A percentile compares a stretch with the other conserved stretches of the same genome.
Conservation (phyloP, 1,140 invertebrate species). For the Globodera rostochiensis region DNA sequence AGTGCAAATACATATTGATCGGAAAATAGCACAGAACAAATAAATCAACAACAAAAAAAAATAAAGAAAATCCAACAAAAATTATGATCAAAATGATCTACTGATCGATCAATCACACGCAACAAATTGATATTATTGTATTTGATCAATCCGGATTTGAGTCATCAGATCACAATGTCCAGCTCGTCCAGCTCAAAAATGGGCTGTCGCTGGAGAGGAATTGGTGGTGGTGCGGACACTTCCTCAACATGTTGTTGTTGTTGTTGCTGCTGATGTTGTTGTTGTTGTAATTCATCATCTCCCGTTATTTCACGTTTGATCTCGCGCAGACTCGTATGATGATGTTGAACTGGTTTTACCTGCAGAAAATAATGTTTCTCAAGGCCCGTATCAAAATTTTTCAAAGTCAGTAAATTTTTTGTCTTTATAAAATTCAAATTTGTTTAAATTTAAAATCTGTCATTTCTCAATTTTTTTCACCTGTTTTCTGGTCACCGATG, state of each 20-base stretch:
- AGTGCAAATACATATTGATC: background rate
- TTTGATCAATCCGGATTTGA: too few species aligned
- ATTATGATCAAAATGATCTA: background rate
- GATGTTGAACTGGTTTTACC: background rate
- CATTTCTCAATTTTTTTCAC: background rate
- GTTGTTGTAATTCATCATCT: background rate
- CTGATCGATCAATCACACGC: too few species aligned
- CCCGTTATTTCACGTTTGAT: slow-evolving; percentile 1
- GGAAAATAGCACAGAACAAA: background rate
- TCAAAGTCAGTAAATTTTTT: too few species aligned
- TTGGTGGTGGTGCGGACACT: background rate
- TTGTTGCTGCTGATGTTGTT: too few species aligned
- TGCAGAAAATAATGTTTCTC: too few species aligned
- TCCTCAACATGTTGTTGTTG: slow-evolving; percentile 4
- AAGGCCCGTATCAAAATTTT: too few species aligned
- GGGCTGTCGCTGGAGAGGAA: slow-evolving; percentile 14
- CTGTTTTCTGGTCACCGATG: background rate
- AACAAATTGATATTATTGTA: too few species aligned
- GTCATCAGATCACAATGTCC: slow-evolving; percentile 14
- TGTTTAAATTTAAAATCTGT: background rate
- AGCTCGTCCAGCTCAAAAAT: slow-evolving; percentile 25
- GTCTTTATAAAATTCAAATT: background rate
- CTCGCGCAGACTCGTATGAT: background rate
- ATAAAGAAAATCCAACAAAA: slow-evolving; percentile 22
- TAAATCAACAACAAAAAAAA: slow-evolving; percentile 3